These are phyloP conservation scores for Anomalospiza imberbis DNA, from an alignment of 2,797 vertebrate species.

Conservation along the genomic window DNA sequence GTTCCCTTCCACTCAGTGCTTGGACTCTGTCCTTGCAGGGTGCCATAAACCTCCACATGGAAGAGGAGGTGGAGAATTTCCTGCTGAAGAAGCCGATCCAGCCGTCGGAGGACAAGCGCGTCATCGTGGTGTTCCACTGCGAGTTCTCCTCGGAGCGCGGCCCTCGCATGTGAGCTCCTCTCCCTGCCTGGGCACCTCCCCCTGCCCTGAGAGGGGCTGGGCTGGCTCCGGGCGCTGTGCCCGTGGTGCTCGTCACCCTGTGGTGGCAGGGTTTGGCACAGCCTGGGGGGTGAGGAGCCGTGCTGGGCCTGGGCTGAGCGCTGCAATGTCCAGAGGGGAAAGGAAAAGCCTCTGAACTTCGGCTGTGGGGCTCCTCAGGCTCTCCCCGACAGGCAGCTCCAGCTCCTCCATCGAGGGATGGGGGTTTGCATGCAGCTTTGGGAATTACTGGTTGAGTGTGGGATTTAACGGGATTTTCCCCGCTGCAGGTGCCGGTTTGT, in stretches of 20 bases:
- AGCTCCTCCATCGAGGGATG: rapidly evolving
- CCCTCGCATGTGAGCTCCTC: constrained; percentile 84
- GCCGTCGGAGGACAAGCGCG: constrained; percentile 77
- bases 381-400: neutral
- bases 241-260: rapidly evolving
- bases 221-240: neutral
- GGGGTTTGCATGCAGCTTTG: neutral
- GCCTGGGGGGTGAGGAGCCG: rapidly evolving
- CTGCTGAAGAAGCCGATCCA: constrained; percentile 80
- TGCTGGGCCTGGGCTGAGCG: neutral
- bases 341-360: neutral
- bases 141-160: constrained; percentile 96
- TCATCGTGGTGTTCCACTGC: constrained; percentile 94
- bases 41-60: constrained; percentile 91
- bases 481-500: constrained; percentile 83
- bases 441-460: rapidly evolving
- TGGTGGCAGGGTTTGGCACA: neutral
- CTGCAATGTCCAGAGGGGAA: neutral
- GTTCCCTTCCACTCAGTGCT: rapidly evolving
- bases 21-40: constrained; percentile 68
- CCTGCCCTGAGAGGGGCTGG: rapidly evolving
- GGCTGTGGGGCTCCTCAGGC: neutral
- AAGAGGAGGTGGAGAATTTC: constrained; percentile 88
- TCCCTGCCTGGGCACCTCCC: rapidly evolving
- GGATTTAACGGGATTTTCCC: rapidly evolving